A percentile compares a stretch with the other conserved stretches of the same genome.
These are phyloP conservation scores for Micromys minutus DNA, from an alignment of 2,113 vertebrate genomes.

Conservation along the genomic window DNA sequence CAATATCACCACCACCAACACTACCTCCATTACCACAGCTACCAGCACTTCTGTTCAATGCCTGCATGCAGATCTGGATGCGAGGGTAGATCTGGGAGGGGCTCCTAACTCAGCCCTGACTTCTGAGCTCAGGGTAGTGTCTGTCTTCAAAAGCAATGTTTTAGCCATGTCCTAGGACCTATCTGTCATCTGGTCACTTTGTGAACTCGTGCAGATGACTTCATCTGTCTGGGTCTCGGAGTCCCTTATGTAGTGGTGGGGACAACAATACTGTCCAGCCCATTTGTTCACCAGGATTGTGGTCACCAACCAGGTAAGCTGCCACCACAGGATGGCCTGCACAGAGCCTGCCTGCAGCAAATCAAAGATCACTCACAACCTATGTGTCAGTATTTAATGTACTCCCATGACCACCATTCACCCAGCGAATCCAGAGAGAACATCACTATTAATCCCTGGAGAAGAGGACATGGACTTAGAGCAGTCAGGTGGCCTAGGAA, in stretches of 20 bases:
- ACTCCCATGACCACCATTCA: neutral
- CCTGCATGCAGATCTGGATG: neutral
- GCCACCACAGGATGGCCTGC: neutral
- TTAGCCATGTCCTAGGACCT: neutral
- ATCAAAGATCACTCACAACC: neutral
- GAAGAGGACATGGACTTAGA: neutral
- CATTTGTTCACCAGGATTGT: neutral
- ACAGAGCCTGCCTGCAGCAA: neutral
- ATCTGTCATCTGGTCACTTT: neutral
- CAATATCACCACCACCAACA: too few species aligned
- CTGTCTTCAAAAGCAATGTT: neutral
- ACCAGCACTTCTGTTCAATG: neutral
- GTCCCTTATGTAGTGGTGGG: neutral
- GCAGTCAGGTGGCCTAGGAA: neutral
- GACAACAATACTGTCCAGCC: neutral
- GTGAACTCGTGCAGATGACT: neutral
- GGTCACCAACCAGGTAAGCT: neutral
- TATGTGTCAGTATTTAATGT: neutral
- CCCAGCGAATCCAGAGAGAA: neutral
- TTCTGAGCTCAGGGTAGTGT: slow-evolving; percentile 3
- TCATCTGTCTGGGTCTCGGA: neutral
- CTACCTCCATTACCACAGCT: neutral
- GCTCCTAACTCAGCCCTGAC: neutral
- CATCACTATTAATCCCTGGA: neutral
- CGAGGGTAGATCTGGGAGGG: neutral